Evolutionary conservation across 2,113 vertebrate genomes (phyloP).

Genomic region (Petaurus breviceps): DNA sequence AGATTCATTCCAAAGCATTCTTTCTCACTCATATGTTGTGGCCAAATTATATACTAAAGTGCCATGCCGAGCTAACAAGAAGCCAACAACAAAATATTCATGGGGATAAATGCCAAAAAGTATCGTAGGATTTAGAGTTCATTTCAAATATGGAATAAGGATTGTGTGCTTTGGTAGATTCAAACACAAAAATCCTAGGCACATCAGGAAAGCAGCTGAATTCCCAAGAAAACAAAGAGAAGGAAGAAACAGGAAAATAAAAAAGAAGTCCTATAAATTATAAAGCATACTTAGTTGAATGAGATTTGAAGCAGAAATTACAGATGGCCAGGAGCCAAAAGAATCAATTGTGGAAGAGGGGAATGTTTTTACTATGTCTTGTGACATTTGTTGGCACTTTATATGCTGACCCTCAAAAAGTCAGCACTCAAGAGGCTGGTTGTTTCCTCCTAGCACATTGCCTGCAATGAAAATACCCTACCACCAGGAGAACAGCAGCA

Average conservation of each 20-base stretch:
- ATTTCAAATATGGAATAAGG: background rate
- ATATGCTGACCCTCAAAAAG: background rate
- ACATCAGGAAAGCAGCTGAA: background rate
- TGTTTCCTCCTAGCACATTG: background rate
- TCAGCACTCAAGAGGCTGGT: background rate
- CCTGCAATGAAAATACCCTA: background rate
- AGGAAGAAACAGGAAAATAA: background rate
- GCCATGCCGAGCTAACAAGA: background rate
- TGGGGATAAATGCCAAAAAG: background rate
- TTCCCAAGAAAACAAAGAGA: background rate
- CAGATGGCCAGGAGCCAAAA: too few relatives aligned
- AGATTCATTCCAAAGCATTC: background rate
- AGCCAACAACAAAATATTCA: background rate
- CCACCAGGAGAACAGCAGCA: background rate
- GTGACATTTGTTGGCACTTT: background rate
- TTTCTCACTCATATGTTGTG: too few relatives aligned
- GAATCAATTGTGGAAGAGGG: background rate
- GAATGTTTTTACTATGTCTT: background rate
- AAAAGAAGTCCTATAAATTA: background rate
- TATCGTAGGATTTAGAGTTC: background rate
- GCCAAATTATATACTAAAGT: background rate
- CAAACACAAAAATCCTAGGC: background rate
- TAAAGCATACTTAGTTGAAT: background rate
- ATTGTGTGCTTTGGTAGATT: background rate
- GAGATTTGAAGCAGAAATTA: background rate